Percentiles rank a stretch among this genome's conserved stretches.
These are phyloP conservation scores for Sebastes glaucus DNA, from an alignment of 2,797 vertebrate genomes.

Conservation along the genomic window DNA sequence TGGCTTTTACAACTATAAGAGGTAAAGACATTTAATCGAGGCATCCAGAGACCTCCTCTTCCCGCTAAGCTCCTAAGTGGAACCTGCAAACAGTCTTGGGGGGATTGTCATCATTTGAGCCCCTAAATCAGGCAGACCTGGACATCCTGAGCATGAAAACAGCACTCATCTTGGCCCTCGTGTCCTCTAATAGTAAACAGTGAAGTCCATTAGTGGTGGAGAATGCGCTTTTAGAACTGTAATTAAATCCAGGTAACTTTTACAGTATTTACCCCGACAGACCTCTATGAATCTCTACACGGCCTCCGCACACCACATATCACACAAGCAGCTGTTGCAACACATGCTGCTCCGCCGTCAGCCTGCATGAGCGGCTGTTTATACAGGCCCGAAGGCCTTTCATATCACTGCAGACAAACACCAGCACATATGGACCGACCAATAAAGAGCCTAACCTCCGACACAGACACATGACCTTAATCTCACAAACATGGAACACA, in stretches of 20 bases:
- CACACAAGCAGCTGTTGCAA: constrained; percentile 82
- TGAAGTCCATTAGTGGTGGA: background rate
- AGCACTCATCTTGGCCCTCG: background rate
- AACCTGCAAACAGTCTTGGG: background rate
- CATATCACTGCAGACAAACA: constrained; percentile 78
- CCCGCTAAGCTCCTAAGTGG: background rate
- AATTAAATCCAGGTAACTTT: constrained; percentile 45
- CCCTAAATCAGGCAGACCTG: background rate
- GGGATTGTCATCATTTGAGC: background rate
- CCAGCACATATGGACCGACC: constrained; percentile 68
- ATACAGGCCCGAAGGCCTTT: constrained; percentile 76
- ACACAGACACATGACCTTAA: constrained; percentile 78
- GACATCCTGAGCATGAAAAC: background rate
- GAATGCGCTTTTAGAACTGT: constrained; percentile 10
- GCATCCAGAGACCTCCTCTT: background rate
- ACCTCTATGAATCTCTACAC: constrained; percentile 43
- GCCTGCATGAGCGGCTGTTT: constrained; percentile 77
- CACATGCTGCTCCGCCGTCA: constrained; percentile 77
- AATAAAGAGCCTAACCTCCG: constrained; percentile 76
- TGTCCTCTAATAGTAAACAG: background rate
- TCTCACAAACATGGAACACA: constrained; percentile 64
- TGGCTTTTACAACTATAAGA: background rate
- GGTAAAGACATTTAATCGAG: background rate
- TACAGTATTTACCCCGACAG: constrained; percentile 29
- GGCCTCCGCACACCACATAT: constrained; percentile 65